Conservation (phyloP, 2,797 vertebrate genomes). For the Periparus ater region DNA sequence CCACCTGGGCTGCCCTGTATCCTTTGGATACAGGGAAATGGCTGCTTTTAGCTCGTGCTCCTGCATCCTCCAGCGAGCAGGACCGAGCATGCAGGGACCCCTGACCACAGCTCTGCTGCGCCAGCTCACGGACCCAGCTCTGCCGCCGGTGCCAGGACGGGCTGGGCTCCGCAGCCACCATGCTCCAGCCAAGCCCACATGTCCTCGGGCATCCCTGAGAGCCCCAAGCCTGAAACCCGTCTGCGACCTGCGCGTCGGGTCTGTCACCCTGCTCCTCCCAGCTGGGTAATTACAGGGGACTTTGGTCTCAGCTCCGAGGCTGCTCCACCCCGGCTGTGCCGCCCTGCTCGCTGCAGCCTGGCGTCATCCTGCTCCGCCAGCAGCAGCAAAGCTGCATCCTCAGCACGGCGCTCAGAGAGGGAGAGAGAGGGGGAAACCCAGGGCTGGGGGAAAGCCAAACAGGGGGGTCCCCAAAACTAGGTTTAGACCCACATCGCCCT, state of each 20-base stretch:
- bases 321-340: conserved; percentile 30
- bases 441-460: not conserved
- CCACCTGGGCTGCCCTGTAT: not conserved
- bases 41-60: not conserved
- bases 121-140: not conserved
- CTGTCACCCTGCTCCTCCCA: conserved; percentile 18
- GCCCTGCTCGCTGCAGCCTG: conserved; percentile 38
- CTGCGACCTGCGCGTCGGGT: not conserved
- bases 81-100: not conserved
- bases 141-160: not conserved
- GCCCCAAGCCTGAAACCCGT: not conserved
- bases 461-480: not conserved
- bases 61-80: rapidly evolving
- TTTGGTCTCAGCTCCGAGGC: not conserved
- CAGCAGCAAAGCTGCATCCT: conserved; percentile 49
- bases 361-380: conserved; percentile 23
- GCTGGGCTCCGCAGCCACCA: not conserved
- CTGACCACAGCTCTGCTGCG: not conserved
- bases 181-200: not conserved
- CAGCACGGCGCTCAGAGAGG: not conserved
- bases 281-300: conserved; percentile 2
- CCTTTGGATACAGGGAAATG: not conserved
- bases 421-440: not conserved
- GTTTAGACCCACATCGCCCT: not conserved
- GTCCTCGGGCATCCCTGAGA: not conserved